Evolutionary conservation across 35 echinoderm and acorn worm species (phyloP), one percentile per base, ranked within the genome.

Genomic region (Strongylocentrotus purpuratus): DNA sequence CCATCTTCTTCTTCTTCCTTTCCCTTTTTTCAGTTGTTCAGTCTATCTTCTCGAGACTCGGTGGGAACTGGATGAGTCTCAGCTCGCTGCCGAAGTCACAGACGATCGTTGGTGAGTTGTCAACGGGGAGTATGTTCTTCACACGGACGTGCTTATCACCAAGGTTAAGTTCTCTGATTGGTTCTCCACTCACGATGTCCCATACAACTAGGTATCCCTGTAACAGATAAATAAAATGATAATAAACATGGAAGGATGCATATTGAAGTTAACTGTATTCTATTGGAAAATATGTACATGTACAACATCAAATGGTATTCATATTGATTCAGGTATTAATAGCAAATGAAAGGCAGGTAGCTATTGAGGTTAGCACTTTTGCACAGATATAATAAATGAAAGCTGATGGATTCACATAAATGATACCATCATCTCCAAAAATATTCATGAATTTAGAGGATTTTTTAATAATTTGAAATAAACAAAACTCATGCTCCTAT

Each of bases 151-250:
- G 65, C 35, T 85, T 92, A 0, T 92, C 95, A 14, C 95, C 95
- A 17, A 96, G 95, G 71, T 96, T 94, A 20, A 96, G 45, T 12
- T 94, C 95, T 88, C 92, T 14, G 18, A 96, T 70, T 2, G 95
- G 95, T 46, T 96, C 95, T 22, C 95, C 95, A 31, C 86, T 70
- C 5, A 96, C 33, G 33, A 96, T 96, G 95, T 96, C 95, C 95
- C 95, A 96, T 1, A 96, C 95, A 33, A 94, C 93, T 31, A 96
- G 46, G 86, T 96, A 96, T 50, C 95, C 95, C 95, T 96, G 35
- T 2, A 96, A 96, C 17, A 70, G 47, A 48, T 70, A 6, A 70
- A 70, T 70, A 25, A 18, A 70, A 20, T 6, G 6, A 70, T 2
- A 25, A 70, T 70, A 70, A 20, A 28, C 6, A 70, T 70, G 61